phyloP scores from a whole-genome alignment of 2,888 invertebrate genomes.

The Latrodectus hesperus region DNA sequence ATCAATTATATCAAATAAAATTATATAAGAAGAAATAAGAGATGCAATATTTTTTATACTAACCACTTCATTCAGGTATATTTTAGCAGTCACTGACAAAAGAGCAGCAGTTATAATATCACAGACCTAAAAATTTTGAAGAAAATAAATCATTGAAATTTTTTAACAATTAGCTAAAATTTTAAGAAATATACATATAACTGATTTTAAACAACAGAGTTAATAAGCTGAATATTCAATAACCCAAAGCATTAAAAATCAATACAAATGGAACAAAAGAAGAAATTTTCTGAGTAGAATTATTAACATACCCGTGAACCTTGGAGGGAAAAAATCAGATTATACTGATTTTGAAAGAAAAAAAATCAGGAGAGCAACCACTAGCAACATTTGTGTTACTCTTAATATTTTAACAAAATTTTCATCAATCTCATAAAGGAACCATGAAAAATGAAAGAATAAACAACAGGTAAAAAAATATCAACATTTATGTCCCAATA shows the following conservation, averaged over 20 bases:
- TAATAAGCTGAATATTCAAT: too few species aligned
- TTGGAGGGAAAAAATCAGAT: background rate
- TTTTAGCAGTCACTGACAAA: slow-evolving; percentile 32
- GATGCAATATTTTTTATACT: slow-evolving; percentile 2
- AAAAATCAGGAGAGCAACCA: background rate
- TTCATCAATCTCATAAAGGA: too few species aligned
- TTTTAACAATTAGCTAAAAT: background rate
- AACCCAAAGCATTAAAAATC: too few species aligned
- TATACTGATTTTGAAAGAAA: background rate
- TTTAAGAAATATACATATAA: background rate
- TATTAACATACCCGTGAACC: background rate
- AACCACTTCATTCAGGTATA: slow-evolving; percentile 48
- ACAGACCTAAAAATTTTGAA: slow-evolving; percentile 75
- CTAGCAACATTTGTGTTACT: background rate
- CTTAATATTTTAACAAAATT: too few species aligned
- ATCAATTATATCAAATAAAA: too few species aligned
- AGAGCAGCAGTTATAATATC: slow-evolving; percentile 84
- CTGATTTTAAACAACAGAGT: too few species aligned
- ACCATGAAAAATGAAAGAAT: too few species aligned
- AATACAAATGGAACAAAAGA: too few species aligned
- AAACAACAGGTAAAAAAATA: background rate
- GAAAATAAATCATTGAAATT: background rate
- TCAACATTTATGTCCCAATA: too few species aligned
- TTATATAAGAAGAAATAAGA: too few species aligned
- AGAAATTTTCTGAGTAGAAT: background rate